phyloP scores from a whole-genome alignment of 2,888 invertebrate genomes.

The Plebejus argus region DNA sequence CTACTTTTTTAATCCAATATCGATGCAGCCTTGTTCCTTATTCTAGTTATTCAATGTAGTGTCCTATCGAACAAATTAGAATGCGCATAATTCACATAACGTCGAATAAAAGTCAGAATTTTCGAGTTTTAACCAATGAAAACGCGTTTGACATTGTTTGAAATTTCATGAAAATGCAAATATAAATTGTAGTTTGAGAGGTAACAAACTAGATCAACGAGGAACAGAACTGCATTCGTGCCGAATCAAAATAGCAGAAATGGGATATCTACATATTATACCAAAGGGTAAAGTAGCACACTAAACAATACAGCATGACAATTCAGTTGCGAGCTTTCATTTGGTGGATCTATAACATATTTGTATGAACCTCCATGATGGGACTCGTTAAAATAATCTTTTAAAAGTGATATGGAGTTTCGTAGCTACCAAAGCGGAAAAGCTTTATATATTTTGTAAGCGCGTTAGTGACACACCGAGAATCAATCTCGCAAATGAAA shows the following conservation, averaged over 20 bases:
- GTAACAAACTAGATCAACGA: background rate
- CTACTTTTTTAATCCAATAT: background rate
- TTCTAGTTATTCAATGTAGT: background rate
- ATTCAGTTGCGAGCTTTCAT: background rate
- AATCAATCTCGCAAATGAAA: conserved; percentile 48
- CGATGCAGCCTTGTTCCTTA: background rate
- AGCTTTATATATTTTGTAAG: conserved; percentile 32
- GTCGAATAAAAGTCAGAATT: no score
- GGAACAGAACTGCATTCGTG: background rate
- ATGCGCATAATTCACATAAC: background rate
- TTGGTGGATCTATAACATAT: background rate
- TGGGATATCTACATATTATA: no score
- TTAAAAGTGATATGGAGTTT: conserved; percentile 37
- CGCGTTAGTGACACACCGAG: conserved; percentile 36
- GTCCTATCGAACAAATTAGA: background rate
- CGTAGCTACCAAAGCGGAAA: conserved; percentile 35
- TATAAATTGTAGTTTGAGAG: background rate
- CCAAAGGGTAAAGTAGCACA: background rate
- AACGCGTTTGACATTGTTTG: background rate
- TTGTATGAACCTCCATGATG: background rate
- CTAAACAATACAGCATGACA: background rate
- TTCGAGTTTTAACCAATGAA: background rate
- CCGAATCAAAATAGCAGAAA: background rate
- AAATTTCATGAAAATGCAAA: background rate
- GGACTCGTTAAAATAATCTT: conserved; percentile 21